Evolutionary conservation across 2,797 vertebrate genomes (phyloP), one percentile per base, ranked within the genome.

Genomic region (Sylvilagus floridanus): DNA sequence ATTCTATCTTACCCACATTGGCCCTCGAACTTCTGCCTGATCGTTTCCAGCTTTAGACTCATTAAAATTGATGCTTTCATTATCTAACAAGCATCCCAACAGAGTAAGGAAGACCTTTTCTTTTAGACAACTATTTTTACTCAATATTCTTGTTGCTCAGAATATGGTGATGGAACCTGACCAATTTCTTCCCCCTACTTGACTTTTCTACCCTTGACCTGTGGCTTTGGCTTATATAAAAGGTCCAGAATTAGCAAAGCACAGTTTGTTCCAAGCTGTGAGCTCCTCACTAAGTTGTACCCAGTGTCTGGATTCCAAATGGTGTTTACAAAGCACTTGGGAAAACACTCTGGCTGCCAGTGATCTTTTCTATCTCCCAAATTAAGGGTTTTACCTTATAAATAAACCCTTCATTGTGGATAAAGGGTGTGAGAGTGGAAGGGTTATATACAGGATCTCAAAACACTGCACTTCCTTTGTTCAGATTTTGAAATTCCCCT

Each of bases 361-460:
- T 32, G 19, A 87, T 65, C 83, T 90, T 86, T 89, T 69, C 87
- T 66, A 16, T 93, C 84, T 87, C 84, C 65, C 89, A 95, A 96
- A 89, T 37, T 47, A 89, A 77, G 50, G 22, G 35, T 17, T 93
- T 93, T 95, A 16, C 66, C 92, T 90, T 93, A 42, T 76, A 78
- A 89, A 57, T 35, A 76, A 78, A 82, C 77, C 77, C 30, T 79
- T 88, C 62, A 69, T 84, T 76, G 73, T 37, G 72, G 5, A 60
- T 8, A 83, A 77, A 83, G 50, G 60, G 30, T 68, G 30, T 94
- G 60, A 37, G 7, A 94, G 32, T 65, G 26, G 83, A 84, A 75
- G 54, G 13, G 50, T 91, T 68, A 28, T 11, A 83, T 32, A 21
- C 47, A 54, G 63, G 32, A 71, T 86, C 92, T 89, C 69, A 82